Evolutionary conservation across 1,140 invertebrate species (phyloP), one percentile per base, ranked within the genome.

Genomic region (Hylaeus volcanicus): DNA sequence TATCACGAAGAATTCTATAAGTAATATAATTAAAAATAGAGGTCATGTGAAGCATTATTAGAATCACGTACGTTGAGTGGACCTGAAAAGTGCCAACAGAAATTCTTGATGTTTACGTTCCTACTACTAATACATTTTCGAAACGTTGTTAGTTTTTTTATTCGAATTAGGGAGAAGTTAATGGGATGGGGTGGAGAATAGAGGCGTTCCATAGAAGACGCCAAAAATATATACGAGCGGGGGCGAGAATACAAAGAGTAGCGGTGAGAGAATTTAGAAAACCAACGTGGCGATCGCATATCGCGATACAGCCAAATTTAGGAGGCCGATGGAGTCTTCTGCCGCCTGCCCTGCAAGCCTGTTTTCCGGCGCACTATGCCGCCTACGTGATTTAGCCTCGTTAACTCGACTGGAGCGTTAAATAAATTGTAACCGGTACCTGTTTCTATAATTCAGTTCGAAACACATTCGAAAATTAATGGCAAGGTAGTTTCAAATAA

Each of bases 291-390:
- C 76, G 66, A 82, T 86, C 56, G 53, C 76, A 48, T 56, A 51
- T 77, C 72, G 60, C 56, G 74, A 85, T 86, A 82, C 56, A 66
- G 82, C 83, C 80, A 86, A 86, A 85, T 86, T 86, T 86, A 86
- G 85, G 48, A 73, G 56, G 60, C n/a, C 61, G 55, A 26, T 26
- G 26, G 64, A 61, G 60, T 81, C 60, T 68, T 85, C 61, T 70
- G 41, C 58, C 55, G 60, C 39, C 55, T 77, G 48, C 71, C 11
- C 74, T 39, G 2, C 39, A 45, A 72, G 82, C 43, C 65, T 43
- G 74, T 69, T 79, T 75, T 79, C 83, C 60, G 56, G 26, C 75
- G 74, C 39, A 5, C 61, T 84, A 60, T 55, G 63, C 78, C 74
- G 84, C 85, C 85, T 53, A 86, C 85, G 60, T 72, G 74, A 82